A percentile compares a stretch with the other conserved stretches of the same genome.
Evolutionary conservation across 2,113 vertebrate species (phyloP).

Genomic region (Rutilus rutilus): DNA sequence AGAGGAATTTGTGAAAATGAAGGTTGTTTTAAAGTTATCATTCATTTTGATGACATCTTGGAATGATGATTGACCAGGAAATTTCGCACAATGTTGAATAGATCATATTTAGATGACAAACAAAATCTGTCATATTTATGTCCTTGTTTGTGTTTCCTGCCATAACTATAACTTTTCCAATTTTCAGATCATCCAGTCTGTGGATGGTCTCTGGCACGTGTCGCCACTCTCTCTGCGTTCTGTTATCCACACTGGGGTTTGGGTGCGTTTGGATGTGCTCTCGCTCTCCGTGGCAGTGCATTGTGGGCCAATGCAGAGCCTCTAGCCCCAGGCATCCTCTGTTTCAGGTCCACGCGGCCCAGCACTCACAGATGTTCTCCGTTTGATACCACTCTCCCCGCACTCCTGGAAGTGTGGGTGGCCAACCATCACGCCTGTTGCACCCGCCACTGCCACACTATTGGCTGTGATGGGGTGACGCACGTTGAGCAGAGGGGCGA

Average conservation of each 20-base stretch:
- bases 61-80: not conserved
- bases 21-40: not conserved
- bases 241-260: conserved; percentile 46
- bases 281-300: conserved; percentile 62
- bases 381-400: conserved; percentile 76
- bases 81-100: not conserved
- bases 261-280: conserved; percentile 65
- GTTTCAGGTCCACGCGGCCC: conserved; percentile 79
- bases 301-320: conserved; percentile 73
- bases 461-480: conserved; percentile 67
- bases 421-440: conserved; percentile 76
- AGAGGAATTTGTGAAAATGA: not conserved
- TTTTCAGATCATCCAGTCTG: conserved; percentile 5
- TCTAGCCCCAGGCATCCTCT: conserved; percentile 75
- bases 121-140: not conserved
- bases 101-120: not conserved
- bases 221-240: not conserved
- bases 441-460: conserved; percentile 63
- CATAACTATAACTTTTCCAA: conserved; percentile 2
- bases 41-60: not conserved
- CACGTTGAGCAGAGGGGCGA: conserved; percentile 65
- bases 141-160: not conserved
- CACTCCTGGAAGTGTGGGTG: conserved; percentile 74
- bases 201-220: not conserved
- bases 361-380: conserved; percentile 83